Percentiles rank a stretch among this genome's conserved stretches.
Evolutionary conservation across 2,113 vertebrate species (phyloP).

Genomic region (Cyanistes caeruleus): DNA sequence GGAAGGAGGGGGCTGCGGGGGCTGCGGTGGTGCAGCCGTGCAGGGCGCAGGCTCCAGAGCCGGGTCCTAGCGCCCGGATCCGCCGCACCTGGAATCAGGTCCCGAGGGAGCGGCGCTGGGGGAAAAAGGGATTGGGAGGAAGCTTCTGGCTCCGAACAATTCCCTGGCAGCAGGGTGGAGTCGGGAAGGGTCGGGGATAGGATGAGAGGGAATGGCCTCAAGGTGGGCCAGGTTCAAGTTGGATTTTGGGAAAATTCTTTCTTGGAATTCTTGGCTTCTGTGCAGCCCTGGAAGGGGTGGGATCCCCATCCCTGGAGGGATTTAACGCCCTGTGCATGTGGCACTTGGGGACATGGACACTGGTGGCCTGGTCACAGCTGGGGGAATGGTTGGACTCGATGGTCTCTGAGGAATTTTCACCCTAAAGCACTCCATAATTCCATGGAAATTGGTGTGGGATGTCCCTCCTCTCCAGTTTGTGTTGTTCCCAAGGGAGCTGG

Average conservation of each 20-base stretch:
- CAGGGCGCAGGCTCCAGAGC: background rate
- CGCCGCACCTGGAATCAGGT: background rate
- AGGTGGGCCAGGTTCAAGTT: fast-evolving
- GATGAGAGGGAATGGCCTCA: background rate
- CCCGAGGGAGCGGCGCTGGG: background rate
- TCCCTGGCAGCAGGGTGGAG: background rate
- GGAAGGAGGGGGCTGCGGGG: background rate
- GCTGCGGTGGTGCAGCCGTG: background rate
- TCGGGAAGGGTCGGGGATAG: background rate
- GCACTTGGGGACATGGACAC: background rate
- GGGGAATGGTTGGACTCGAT: fast-evolving
- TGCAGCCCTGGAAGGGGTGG: background rate
- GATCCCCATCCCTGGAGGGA: fast-evolving
- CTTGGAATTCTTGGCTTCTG: background rate
- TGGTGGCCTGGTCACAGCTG: background rate
- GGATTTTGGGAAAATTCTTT: background rate
- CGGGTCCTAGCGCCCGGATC: background rate
- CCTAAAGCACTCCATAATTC: background rate
- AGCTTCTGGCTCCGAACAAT: fast-evolving
- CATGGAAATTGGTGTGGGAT: background rate
- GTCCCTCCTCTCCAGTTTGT: background rate
- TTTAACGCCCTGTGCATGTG: background rate
- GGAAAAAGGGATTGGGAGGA: background rate
- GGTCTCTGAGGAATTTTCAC: background rate
- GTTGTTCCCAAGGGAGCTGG: background rate